Conservation (phyloP, 2,113 vertebrate genomes). For the Calypte anna region DNA sequence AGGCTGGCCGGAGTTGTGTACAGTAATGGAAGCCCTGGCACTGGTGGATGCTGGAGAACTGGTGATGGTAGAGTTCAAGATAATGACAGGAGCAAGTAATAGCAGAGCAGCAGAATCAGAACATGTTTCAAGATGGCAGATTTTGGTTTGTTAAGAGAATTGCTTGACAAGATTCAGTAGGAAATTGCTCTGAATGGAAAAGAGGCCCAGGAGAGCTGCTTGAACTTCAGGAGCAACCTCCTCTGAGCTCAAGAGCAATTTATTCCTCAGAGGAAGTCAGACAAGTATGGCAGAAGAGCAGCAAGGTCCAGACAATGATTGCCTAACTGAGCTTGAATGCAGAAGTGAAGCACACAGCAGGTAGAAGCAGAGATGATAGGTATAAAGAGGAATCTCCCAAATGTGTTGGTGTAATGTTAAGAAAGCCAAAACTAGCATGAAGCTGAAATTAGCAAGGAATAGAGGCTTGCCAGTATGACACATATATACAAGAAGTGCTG, state of each 20-base stretch:
- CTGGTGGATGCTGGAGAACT: background rate
- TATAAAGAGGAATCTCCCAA: background rate
- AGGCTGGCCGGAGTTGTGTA: background rate
- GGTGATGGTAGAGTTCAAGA: background rate
- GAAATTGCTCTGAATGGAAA: background rate
- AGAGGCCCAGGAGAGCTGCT: background rate
- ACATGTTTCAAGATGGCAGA: background rate
- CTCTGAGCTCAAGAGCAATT: background rate
- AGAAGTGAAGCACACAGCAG: background rate
- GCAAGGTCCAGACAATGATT: background rate
- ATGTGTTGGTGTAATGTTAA: background rate
- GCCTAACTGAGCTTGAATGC: background rate
- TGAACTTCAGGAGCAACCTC: background rate
- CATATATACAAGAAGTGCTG: no score
- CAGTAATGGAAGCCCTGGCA: background rate
- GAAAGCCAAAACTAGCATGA: background rate
- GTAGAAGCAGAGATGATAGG: background rate
- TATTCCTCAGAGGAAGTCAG: background rate
- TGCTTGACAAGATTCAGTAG: background rate
- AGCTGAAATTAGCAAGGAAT: background rate
- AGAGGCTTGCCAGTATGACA: no score
- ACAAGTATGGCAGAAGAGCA: background rate
- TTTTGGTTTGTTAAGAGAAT: background rate
- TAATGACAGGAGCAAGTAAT: background rate
- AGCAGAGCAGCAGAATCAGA: background rate